These are phyloP conservation scores for Unio pictorum DNA, from an alignment of 2,888 invertebrate species.

Conservation along the genomic window DNA sequence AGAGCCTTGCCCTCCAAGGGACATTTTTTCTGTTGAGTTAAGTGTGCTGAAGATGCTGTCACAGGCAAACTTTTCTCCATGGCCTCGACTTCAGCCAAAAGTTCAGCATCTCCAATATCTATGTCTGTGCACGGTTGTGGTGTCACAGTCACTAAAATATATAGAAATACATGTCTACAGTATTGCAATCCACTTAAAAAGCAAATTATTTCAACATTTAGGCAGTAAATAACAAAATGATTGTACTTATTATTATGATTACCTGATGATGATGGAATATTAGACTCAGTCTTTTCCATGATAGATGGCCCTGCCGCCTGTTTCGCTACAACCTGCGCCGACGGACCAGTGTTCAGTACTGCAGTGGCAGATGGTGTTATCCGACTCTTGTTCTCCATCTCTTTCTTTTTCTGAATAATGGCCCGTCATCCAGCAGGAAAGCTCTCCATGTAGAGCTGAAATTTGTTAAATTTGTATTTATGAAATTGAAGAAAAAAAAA, in stretches of 20 bases:
- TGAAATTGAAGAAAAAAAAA: neutral
- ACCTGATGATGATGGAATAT: constrained; percentile 1
- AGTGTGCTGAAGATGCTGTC: neutral
- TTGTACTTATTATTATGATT: neutral
- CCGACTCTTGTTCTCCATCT: neutral
- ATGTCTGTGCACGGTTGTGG: neutral
- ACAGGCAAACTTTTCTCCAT: neutral
- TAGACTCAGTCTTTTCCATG: neutral
- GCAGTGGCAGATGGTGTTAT: neutral
- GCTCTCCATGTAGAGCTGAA: constrained; percentile 2
- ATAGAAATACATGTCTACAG: neutral
- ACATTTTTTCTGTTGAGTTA: neutral
- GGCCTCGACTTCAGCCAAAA: neutral
- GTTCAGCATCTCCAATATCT: neutral
- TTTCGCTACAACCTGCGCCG: neutral
- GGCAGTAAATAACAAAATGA: neutral
- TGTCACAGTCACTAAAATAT: neutral
- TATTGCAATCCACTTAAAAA: neutral
- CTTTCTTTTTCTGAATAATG: neutral
- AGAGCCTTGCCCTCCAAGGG: neutral
- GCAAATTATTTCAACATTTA: neutral
- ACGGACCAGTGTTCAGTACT: neutral
- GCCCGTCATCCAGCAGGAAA: constrained; percentile 7
- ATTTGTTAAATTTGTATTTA: neutral
- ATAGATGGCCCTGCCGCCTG: neutral